A percentile compares a stretch with the other conserved stretches of the same genome.
Conservation (phyloP, 2,888 invertebrate species). For the Pristionchus fissidentatus region DNA sequence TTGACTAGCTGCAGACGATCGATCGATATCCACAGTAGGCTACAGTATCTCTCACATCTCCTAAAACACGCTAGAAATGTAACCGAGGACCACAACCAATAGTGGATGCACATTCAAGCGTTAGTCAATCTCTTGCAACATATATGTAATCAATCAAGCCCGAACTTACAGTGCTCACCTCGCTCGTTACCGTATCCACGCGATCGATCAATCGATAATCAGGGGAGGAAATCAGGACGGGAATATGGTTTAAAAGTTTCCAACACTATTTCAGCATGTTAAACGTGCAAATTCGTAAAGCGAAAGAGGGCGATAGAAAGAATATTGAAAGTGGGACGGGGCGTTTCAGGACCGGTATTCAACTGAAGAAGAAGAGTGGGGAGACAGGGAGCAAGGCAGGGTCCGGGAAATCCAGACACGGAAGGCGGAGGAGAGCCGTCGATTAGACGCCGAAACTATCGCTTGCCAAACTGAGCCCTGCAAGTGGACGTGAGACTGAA, state of each 20-base stretch:
- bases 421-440: not conserved
- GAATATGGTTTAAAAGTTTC: not conserved
- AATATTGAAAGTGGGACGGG: not conserved
- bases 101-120: not conserved
- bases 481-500: slow-evolving; percentile 5
- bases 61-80: not conserved
- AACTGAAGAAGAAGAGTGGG: not conserved
- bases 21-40: not conserved
- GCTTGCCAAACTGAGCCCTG: not conserved
- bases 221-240: not conserved
- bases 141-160: not conserved
- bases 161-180: slow-evolving; percentile 2
- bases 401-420: not conserved
- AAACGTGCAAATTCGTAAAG: slow-evolving; percentile 21
- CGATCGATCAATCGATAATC: not conserved
- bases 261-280: slow-evolving; percentile 9
- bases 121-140: slow-evolving; percentile 19
- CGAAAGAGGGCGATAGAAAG: slow-evolving; percentile 22
- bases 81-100: not conserved
- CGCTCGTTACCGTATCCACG: not conserved
- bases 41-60: not conserved
- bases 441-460: no score
- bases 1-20: not conserved
- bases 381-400: not conserved
- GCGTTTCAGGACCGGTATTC: slow-evolving; percentile 5